Conservation (phyloP, 2,797 vertebrate species). For the Corythornis leucogaster region DNA sequence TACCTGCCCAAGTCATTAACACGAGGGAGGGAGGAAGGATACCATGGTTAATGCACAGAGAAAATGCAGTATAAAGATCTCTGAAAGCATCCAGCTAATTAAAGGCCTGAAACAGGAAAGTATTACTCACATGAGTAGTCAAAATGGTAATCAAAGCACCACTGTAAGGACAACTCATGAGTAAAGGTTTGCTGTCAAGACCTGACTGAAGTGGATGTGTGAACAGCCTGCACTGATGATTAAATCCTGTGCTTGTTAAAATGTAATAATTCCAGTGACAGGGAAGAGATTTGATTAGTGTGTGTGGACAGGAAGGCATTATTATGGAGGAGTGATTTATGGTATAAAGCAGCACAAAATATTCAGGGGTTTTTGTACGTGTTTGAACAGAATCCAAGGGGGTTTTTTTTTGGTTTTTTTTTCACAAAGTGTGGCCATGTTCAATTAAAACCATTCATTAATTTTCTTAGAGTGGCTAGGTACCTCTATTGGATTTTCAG, state of each 20-base stretch:
- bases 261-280: conserved; percentile 68
- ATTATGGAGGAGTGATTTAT: conserved; percentile 58
- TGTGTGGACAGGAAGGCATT: conserved; percentile 53
- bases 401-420: neutral
- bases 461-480: neutral
- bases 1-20: conserved; percentile 54
- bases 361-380: neutral
- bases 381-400: neutral
- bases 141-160: conserved; percentile 61
- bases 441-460: neutral
- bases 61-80: conserved; percentile 20
- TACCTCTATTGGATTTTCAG: neutral
- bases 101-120: conserved; percentile 38
- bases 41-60: conserved; percentile 32
- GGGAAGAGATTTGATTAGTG: conserved; percentile 64
- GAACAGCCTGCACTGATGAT: conserved; percentile 42
- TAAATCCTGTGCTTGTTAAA: conserved; percentile 67
- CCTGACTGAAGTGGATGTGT: neutral
- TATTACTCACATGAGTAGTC: conserved; percentile 62
- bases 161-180: conserved; percentile 9
- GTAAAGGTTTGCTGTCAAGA: conserved; percentile 51
- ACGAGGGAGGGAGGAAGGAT: conserved; percentile 23
- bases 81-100: conserved; percentile 55
- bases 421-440: neutral
- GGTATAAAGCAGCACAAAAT: neutral